A percentile compares a stretch with the other conserved stretches of the same genome.
Evolutionary conservation across 2,797 vertebrate species (phyloP).

Genomic region (Synaphobranchus kaupii): DNA sequence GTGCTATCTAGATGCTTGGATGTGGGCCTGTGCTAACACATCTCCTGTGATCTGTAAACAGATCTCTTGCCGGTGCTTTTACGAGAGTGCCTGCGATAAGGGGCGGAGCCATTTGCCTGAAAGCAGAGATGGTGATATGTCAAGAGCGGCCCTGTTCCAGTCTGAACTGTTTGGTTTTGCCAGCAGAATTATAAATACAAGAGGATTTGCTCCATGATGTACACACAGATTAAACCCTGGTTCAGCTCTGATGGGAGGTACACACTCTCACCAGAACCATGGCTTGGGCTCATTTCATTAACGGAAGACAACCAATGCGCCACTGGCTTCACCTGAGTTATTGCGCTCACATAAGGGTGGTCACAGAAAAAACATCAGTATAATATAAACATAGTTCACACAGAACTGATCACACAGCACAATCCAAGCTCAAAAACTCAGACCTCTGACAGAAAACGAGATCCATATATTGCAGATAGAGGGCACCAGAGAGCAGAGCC

Average conservation of each 20-base stretch:
- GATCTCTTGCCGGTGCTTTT: background rate
- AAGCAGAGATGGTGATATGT: background rate
- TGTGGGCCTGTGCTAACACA: background rate
- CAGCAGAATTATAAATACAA: background rate
- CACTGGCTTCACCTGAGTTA: background rate
- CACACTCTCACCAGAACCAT: background rate
- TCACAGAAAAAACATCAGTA: background rate
- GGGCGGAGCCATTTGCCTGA: background rate
- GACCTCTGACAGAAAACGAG: background rate
- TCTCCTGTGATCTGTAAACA: constrained; percentile 20
- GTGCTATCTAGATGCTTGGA: background rate
- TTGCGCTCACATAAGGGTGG: background rate
- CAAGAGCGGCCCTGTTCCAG: background rate
- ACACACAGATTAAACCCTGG: background rate
- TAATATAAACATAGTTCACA: background rate
- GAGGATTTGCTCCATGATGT: background rate
- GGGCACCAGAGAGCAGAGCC: constrained; percentile 9
- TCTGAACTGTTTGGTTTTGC: background rate
- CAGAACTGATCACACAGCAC: background rate
- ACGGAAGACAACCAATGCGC: background rate
- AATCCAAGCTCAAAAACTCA: background rate
- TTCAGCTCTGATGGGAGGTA: background rate
- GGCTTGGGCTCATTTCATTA: background rate
- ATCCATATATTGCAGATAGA: background rate
- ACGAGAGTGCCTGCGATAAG: background rate